Percentiles rank a stretch among this genome's conserved stretches.
These are phyloP conservation scores for Andrena praecox DNA, from an alignment of 2,888 invertebrate species.

Conservation along the genomic window DNA sequence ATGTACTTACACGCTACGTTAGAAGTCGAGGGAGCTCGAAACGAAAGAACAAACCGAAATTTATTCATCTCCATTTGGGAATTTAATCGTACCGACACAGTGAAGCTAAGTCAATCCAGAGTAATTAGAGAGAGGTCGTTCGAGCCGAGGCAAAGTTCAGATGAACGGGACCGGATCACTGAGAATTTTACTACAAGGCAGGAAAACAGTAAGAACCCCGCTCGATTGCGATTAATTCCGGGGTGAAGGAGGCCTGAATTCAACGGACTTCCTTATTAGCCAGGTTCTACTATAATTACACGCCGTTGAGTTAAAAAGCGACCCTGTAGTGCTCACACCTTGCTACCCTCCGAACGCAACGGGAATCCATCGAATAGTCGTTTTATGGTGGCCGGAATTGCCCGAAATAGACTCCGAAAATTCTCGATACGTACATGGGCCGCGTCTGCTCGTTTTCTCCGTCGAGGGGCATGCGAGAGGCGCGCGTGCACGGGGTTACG, in stretches of 20 bases:
- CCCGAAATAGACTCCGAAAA: background rate
- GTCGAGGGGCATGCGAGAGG: constrained; percentile 10
- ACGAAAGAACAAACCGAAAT: background rate
- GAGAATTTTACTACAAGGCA: background rate
- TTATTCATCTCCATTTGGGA: background rate
- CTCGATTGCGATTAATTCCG: constrained; percentile 13
- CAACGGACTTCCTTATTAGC: background rate
- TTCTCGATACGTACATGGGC: background rate
- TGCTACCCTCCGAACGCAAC: too few species aligned
- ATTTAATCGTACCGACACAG: constrained; percentile 3
- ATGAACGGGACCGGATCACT: constrained; percentile 25
- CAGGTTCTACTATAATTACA: constrained; percentile 14
- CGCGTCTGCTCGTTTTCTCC: constrained; percentile 42
- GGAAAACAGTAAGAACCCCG: constrained; percentile 5
- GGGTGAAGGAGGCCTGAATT: background rate
- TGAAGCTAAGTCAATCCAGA: background rate
- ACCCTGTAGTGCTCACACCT: too few species aligned
- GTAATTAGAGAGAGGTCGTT: constrained; percentile 1
- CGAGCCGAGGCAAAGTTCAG: constrained; percentile 8
- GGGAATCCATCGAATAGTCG: background rate
- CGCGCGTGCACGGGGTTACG: constrained; percentile 48
- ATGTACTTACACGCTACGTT: too few species aligned
- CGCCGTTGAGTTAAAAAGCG: background rate
- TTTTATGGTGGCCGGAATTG: background rate
- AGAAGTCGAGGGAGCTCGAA: too few species aligned